Conservation (phyloP, 2,888 invertebrate genomes). For the Plagodis dolabraria region DNA sequence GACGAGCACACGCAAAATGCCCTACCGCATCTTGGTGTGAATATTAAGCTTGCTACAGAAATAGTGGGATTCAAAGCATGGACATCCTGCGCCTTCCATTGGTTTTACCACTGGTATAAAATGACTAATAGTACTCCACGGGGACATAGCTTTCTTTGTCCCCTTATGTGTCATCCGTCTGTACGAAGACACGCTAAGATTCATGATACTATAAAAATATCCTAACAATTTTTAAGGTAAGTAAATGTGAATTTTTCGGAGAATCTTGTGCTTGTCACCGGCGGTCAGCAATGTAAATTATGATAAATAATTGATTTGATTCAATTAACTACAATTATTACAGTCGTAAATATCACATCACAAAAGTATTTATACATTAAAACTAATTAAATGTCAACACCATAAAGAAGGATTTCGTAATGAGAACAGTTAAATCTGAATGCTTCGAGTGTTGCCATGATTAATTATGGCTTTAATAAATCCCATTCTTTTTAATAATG, state of each 20-base stretch:
- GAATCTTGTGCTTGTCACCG: background rate
- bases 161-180: no score
- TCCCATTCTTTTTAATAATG: background rate
- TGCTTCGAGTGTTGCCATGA: conserved; percentile 6
- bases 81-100: no score
- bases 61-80: no score
- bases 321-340: background rate
- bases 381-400: conserved; percentile 10
- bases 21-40: no score
- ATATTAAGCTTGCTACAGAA: no score
- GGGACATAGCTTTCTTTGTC: no score
- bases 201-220: background rate
- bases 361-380: conserved; percentile 1
- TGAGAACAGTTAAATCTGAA: conserved; percentile 11
- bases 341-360: conserved; percentile 13
- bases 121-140: no score
- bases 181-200: background rate
- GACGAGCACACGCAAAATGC: no score
- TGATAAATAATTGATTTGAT: conserved; percentile 1
- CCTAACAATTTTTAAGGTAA: background rate
- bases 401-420: conserved; percentile 10
- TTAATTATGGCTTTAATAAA: conserved; percentile 13
- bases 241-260: no score
- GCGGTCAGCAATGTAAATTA: conserved; percentile 9
- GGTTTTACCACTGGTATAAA: no score